phyloP scores from a whole-genome alignment of 2,113 vertebrate genomes.

The Syngnathoides biaculeatus region DNA sequence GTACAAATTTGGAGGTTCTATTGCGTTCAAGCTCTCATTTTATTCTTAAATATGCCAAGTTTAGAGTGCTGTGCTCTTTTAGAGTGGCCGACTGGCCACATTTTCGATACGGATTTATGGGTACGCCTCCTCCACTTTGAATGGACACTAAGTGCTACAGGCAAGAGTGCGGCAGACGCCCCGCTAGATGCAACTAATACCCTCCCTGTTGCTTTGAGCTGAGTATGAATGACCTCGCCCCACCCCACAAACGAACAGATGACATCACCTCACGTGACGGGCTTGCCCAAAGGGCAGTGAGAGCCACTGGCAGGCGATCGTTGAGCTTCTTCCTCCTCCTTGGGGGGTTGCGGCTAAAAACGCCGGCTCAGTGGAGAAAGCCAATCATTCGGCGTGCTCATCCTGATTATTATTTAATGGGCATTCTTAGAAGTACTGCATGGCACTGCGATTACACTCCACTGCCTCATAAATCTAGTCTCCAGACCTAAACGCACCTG shows the following conservation, averaged over 20 bases:
- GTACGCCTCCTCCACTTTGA: not conserved
- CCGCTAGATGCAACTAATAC: slow-evolving; percentile 19
- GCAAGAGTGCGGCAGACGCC: slow-evolving; percentile 13
- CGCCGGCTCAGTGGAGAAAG: slow-evolving; percentile 12
- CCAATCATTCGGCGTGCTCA: slow-evolving; percentile 22
- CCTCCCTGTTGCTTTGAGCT: slow-evolving; percentile 31
- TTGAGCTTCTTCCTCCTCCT: slow-evolving; percentile 14
- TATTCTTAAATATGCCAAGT: no score
- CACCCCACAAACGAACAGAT: slow-evolving; percentile 45
- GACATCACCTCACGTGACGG: slow-evolving; percentile 49
- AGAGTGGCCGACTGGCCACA: no score
- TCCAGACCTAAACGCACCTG: not conserved
- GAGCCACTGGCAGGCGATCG: slow-evolving; percentile 36
- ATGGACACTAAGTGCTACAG: slow-evolving; percentile 12
- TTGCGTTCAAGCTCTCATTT: not conserved
- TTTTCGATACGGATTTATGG: no score
- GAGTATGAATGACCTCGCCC: slow-evolving; percentile 59
- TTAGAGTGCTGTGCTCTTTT: not conserved
- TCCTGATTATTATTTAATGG: slow-evolving; percentile 25
- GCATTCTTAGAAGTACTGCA: not conserved
- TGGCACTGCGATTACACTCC: not conserved
- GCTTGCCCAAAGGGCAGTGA: slow-evolving; percentile 45
- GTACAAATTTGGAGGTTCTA: not conserved
- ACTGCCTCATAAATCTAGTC: not conserved
- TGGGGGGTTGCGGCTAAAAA: slow-evolving; percentile 19